Percentiles rank a stretch among this genome's conserved stretches.
These are phyloP conservation scores for Lithobates pipiens DNA, from an alignment of 2,797 vertebrate genomes.

Conservation along the genomic window DNA sequence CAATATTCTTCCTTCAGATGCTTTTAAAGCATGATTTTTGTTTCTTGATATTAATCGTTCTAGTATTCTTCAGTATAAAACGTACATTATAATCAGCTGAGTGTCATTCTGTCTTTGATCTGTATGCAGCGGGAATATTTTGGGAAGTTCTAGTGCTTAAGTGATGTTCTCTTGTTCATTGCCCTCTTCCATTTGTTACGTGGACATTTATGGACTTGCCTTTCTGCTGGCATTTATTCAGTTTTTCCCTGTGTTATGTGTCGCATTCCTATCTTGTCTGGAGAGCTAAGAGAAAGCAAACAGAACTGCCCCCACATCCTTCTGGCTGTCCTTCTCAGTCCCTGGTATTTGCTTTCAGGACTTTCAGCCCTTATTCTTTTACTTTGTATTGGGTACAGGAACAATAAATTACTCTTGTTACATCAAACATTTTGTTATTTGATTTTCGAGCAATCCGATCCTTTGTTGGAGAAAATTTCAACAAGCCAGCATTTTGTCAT, in stretches of 20 bases:
- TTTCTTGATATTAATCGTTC: background rate
- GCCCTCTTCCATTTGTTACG: background rate
- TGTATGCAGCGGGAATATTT: background rate
- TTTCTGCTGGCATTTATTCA: conserved; percentile 34
- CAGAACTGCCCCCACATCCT: background rate
- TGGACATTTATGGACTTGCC: conserved; percentile 49
- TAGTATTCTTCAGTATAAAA: background rate
- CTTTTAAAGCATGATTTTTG: background rate
- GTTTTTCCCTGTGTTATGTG: conserved; percentile 15
- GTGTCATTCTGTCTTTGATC: background rate
- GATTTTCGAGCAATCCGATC: too few species aligned
- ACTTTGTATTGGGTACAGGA: background rate
- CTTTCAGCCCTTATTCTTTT: background rate
- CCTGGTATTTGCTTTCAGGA: background rate
- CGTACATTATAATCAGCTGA: background rate
- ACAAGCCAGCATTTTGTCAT: too few species aligned
- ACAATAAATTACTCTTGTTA: too few species aligned
- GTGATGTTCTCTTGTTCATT: background rate
- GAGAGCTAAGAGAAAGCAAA: conserved; percentile 23
- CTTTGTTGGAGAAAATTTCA: too few species aligned
- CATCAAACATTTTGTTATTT: too few species aligned
- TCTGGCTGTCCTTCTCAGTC: background rate
- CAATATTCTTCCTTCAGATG: background rate
- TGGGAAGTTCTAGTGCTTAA: background rate
- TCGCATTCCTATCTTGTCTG: conserved; percentile 24